Evolutionary conservation across 2,888 invertebrate genomes (phyloP).

Genomic region (Anarsia innoxiella): DNA sequence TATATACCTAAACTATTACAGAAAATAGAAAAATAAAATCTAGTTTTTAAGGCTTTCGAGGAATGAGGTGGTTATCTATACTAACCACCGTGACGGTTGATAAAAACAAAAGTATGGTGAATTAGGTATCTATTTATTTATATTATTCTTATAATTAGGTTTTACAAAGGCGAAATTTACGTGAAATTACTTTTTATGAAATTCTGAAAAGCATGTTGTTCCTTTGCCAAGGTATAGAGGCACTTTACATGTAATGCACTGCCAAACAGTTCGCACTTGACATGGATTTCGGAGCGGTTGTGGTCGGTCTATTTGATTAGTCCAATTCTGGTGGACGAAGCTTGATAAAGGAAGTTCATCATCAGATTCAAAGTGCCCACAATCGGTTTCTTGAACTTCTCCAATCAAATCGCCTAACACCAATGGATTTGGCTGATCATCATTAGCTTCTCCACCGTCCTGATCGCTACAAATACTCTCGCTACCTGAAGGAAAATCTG

Average conservation of each 20-base stretch:
- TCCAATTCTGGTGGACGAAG: neutral
- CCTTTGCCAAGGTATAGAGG: constrained; percentile 15
- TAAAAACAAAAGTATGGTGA: constrained; percentile 9
- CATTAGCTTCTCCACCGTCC: constrained; percentile 7
- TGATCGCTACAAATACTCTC: constrained; percentile 13
- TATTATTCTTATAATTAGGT: neutral
- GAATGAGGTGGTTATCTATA: constrained; percentile 11
- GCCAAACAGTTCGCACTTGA: constrained; percentile 17
- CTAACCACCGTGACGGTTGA: constrained; percentile 11
- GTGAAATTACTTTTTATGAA: constrained; percentile 12
- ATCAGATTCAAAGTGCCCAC: constrained; percentile 6
- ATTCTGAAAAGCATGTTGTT: constrained; percentile 14
- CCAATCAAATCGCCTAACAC: constrained; percentile 10
- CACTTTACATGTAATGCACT: constrained; percentile 17
- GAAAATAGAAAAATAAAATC: constrained; percentile 7
- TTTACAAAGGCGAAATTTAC: constrained; percentile 6
- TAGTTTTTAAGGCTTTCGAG: constrained; percentile 12
- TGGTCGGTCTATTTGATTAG: constrained; percentile 5
- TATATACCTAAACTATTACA: too few relatives aligned
- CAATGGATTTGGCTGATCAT: constrained; percentile 10
- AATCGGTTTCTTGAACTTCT: constrained; percentile 4
- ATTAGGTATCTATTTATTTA: constrained; percentile 9
- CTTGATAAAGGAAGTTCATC: constrained; percentile 9
- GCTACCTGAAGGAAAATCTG: constrained; percentile 13
- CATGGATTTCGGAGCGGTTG: constrained; percentile 5